These are phyloP conservation scores for Columba livia DNA, from an alignment of 2,113 vertebrate genomes.

Conservation along the genomic window DNA sequence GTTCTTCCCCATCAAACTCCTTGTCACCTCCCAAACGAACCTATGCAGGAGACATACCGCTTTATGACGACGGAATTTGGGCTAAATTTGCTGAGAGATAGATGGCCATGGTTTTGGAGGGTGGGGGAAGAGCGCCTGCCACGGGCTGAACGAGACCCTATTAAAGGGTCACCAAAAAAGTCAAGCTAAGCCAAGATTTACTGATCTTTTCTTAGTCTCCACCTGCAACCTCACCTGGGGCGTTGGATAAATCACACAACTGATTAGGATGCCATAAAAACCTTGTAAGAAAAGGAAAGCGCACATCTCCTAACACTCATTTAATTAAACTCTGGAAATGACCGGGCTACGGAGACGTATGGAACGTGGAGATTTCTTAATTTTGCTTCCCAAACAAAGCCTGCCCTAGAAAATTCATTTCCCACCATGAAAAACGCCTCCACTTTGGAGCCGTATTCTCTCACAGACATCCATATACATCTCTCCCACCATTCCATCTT, in stretches of 20 bases:
- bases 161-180: not conserved
- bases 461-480: not conserved
- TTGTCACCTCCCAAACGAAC: not conserved
- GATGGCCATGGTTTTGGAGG: not conserved
- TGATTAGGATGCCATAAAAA: not conserved
- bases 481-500: conserved; percentile 58
- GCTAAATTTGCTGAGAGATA: not conserved
- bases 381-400: not conserved
- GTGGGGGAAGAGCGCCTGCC: not conserved
- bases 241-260: not conserved
- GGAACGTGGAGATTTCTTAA: not conserved
- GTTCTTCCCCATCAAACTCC: not conserved
- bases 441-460: not conserved
- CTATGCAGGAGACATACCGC: not conserved
- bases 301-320: not conserved
- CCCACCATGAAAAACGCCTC: not conserved
- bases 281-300: not conserved
- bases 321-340: not conserved
- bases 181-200: not conserved
- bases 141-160: not conserved
- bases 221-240: not conserved
- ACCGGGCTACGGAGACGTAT: not conserved
- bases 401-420: not conserved
- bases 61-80: not conserved
- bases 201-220: not conserved